phyloP scores from a whole-genome alignment of 2,888 invertebrate species.

The Caenorhabditis sinica region DNA sequence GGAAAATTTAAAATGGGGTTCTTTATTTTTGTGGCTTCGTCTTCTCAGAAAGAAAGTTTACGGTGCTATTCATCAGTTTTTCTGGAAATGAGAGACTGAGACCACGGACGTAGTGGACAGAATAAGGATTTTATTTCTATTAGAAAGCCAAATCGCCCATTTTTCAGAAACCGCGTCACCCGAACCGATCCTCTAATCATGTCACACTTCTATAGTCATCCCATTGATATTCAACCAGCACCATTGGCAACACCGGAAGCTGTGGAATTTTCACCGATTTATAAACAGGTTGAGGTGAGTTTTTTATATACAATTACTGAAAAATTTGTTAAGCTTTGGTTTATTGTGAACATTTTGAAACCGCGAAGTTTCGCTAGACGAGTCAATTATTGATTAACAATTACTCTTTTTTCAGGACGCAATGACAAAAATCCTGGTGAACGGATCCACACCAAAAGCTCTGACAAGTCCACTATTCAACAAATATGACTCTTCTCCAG shows the following conservation, averaged over 20 bases:
- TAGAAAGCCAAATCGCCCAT: no score
- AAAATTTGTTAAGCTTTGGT: no score
- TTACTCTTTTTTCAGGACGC: slow-evolving; percentile 25
- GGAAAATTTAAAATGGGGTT: no score
- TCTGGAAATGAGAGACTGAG: no score
- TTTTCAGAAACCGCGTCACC: slow-evolving; percentile 38
- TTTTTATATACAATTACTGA: no score
- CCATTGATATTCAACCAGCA: slow-evolving; percentile 62
- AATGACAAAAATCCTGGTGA: slow-evolving; percentile 10
- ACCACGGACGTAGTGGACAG: no score
- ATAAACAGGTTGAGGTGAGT: slow-evolving; percentile 66
- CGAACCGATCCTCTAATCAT: slow-evolving; percentile 39
- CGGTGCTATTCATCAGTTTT: no score
- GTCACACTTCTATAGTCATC: slow-evolving; percentile 16
- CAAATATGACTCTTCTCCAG: slow-evolving; percentile 28
- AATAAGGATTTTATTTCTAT: no score
- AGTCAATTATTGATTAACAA: no score
- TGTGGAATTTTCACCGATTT: slow-evolving; percentile 72
- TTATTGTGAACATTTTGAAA: slow-evolving; percentile 7
- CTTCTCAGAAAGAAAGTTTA: no score
- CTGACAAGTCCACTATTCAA: slow-evolving; percentile 1
- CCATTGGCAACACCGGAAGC: slow-evolving; percentile 75
- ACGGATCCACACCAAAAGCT: slow-evolving; percentile 6
- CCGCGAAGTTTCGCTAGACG: no score
- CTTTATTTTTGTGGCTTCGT: no score